Evolutionary conservation across 2,113 vertebrate genomes (phyloP).

Genomic region (Mungos mungo): DNA sequence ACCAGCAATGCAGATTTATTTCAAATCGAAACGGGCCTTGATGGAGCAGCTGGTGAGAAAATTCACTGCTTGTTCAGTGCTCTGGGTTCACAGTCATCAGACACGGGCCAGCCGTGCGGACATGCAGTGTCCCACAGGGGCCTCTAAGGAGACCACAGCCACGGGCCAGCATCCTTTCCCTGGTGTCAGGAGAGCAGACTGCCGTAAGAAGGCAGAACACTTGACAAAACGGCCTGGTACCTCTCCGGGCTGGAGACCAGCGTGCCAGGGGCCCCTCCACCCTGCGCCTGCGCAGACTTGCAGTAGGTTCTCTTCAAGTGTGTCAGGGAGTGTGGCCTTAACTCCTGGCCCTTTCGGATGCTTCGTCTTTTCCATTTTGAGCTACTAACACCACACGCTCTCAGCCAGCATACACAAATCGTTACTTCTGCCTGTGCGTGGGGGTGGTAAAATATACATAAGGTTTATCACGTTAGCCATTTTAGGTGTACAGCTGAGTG

Average conservation of each 20-base stretch:
- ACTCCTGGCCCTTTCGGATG: background rate
- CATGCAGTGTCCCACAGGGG: background rate
- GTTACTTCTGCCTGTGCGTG: background rate
- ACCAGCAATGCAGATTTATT: background rate
- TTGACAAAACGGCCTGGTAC: background rate
- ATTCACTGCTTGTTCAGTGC: background rate
- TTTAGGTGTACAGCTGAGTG: background rate
- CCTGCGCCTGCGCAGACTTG: background rate
- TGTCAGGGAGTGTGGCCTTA: background rate
- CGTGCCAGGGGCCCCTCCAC: fast-evolving
- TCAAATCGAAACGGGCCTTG: background rate
- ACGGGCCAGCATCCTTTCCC: background rate
- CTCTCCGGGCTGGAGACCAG: background rate
- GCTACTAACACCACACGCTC: background rate
- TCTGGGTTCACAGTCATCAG: background rate
- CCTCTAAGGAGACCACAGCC: background rate
- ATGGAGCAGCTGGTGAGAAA: background rate
- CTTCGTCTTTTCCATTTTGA: background rate
- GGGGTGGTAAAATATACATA: background rate
- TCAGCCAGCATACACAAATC: background rate
- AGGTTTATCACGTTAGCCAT: background rate
- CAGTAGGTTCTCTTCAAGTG: background rate
- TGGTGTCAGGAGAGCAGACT: background rate
- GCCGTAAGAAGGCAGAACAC: background rate
- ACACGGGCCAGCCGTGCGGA: fast-evolving